Percentiles rank a stretch among this genome's conserved stretches.
Evolutionary conservation across 2,888 invertebrate species (phyloP).

Genomic region (Pogonocherus hispidulus): DNA sequence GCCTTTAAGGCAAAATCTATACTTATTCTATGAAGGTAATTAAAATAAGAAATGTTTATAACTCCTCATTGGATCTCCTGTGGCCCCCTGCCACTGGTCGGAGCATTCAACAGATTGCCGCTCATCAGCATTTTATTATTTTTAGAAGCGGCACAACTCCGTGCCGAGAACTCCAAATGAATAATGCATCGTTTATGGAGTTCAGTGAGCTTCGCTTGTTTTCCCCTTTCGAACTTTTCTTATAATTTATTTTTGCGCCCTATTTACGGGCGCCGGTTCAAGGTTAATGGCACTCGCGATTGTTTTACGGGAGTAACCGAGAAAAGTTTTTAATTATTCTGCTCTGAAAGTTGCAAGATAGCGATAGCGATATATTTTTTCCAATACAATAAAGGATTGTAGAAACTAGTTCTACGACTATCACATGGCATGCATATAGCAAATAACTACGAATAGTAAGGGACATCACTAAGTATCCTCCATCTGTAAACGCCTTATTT

Average conservation of each 20-base stretch:
- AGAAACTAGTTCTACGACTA: too few species aligned
- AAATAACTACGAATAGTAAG: too few species aligned
- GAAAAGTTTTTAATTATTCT: constrained; percentile 6
- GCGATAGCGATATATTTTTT: too few species aligned
- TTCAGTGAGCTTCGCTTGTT: constrained; percentile 54
- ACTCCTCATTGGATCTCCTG: too few species aligned
- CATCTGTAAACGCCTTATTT: too few species aligned
- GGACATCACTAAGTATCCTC: too few species aligned
- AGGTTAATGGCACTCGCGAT: constrained; percentile 44
- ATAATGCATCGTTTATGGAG: constrained; percentile 63
- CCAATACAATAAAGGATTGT: too few species aligned
- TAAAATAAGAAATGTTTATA: too few species aligned
- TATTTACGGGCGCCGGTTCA: constrained; percentile 53
- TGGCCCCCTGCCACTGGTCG: constrained; percentile 63
- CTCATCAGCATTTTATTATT: constrained; percentile 69
- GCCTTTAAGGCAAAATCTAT: too few species aligned
- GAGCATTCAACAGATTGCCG: constrained; percentile 69
- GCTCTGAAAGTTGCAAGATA: not conserved
- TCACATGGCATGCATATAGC: too few species aligned
- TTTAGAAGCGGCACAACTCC: constrained; percentile 63
- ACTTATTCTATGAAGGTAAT: too few species aligned
- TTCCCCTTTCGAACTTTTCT: constrained; percentile 56
- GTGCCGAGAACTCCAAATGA: constrained; percentile 60
- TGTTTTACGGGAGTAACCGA: not conserved
- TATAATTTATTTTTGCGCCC: constrained; percentile 57